These are phyloP conservation scores for Brachionus angularis DNA, from an alignment of 1,140 invertebrate species.

Conservation along the genomic window DNA sequence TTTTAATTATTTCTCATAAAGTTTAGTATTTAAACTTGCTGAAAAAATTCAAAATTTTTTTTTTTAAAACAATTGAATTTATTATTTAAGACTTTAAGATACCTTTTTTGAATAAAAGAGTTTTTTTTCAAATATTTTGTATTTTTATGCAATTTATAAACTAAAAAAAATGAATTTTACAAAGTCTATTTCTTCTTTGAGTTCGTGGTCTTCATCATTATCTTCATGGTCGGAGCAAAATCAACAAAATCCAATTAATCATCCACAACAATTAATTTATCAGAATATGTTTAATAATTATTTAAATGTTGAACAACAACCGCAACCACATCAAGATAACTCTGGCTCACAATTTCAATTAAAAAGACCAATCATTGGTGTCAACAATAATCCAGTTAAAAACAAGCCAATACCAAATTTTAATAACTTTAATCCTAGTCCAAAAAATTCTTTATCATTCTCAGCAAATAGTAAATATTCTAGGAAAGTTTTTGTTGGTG, in stretches of 20 bases:
- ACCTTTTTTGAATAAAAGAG: slow-evolving; percentile 7
- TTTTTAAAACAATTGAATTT: no score
- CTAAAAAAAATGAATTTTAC: slow-evolving; percentile 35
- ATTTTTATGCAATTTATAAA: background rate
- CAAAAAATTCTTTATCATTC: background rate
- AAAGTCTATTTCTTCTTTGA: background rate
- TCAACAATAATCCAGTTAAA: background rate
- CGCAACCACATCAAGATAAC: background rate
- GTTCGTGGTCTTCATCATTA: slow-evolving; percentile 1
- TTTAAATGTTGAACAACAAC: background rate
- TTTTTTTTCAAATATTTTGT: no score
- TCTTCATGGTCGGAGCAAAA: slow-evolving; percentile 23
- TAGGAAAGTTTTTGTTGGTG: slow-evolving; percentile 95
- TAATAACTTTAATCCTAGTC: no score
- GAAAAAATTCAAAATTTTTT: no score
- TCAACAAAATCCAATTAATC: background rate
- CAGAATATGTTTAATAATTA: background rate
- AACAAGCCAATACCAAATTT: background rate
- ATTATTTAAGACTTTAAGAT: no score
- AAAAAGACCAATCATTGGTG: slow-evolving; percentile 10
- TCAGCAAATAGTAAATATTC: slow-evolving; percentile 77
- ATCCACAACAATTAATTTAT: background rate
- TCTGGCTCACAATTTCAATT: slow-evolving; percentile 7
- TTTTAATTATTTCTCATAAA: no score
- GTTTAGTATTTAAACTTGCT: no score